phyloP scores from a whole-genome alignment of 2,113 vertebrate genomes.

The Mungos mungo region DNA sequence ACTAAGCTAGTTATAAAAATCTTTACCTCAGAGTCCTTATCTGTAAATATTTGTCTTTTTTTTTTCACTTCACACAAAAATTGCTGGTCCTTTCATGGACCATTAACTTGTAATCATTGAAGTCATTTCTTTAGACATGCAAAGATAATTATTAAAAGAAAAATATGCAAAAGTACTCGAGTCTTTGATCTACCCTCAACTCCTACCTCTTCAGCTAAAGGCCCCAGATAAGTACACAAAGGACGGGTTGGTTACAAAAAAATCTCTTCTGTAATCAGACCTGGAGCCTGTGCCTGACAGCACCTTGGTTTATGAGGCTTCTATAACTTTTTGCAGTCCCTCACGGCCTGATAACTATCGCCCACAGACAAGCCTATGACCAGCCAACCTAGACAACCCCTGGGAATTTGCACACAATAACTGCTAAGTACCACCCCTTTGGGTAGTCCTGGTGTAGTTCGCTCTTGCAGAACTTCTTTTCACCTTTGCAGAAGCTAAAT shows the following conservation, averaged over 20 bases:
- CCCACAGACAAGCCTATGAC: not conserved
- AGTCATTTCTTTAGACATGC: not conserved
- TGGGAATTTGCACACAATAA: not conserved
- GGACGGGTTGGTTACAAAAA: not conserved
- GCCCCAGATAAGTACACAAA: not conserved
- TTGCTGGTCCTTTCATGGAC: not conserved
- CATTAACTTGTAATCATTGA: conserved; percentile 34
- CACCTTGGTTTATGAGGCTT: not conserved
- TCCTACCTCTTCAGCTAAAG: not conserved
- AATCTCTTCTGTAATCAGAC: not conserved
- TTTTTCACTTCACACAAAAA: conserved; percentile 23
- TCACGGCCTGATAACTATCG: not conserved
- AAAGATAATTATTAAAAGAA: conserved; percentile 52
- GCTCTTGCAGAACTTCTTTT: conserved; percentile 4
- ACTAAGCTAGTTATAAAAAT: conserved; percentile 5
- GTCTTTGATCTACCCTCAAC: not conserved
- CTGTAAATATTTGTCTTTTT: conserved; percentile 12
- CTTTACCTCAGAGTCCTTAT: not conserved
- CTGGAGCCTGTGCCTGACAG: not conserved
- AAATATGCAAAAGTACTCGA: not conserved
- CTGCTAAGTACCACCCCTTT: not conserved
- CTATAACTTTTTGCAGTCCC: not conserved
- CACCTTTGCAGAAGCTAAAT: not conserved
- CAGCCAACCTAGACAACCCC: not conserved
- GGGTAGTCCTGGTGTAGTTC: not conserved